These are phyloP conservation scores for Agapetus fuscipes DNA, from an alignment of 2,888 invertebrate genomes.

Conservation along the genomic window DNA sequence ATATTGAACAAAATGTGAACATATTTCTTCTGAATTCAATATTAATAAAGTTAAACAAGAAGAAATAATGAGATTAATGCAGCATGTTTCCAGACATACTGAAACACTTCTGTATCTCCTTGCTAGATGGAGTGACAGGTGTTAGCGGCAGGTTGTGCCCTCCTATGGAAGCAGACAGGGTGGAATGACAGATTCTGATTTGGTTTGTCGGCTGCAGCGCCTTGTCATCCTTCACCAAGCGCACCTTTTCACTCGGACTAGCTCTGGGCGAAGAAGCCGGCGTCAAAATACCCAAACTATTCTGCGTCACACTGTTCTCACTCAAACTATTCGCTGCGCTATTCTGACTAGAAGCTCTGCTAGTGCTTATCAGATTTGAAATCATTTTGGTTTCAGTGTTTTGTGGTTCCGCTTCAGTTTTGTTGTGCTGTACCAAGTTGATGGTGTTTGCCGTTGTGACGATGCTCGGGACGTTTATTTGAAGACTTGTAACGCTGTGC, in stretches of 20 bases:
- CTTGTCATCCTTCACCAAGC: conserved; percentile 8
- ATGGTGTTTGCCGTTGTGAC: conserved; percentile 5
- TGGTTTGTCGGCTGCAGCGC: background rate
- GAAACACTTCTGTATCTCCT: conserved; percentile 10
- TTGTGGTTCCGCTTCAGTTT: conserved; percentile 8
- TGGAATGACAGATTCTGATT: conserved; percentile 5
- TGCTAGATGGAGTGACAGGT: conserved; percentile 13
- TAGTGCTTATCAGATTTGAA: no score
- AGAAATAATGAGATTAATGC: conserved; percentile 5
- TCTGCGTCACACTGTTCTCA: conserved; percentile 25
- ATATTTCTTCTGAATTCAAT: background rate
- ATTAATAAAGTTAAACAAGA: background rate
- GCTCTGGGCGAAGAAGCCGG: conserved; percentile 39
- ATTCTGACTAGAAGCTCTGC: conserved; percentile 5
- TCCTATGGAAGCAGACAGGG: conserved; percentile 6
- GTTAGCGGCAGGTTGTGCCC: conserved; percentile 11
- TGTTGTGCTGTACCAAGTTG: conserved; percentile 8
- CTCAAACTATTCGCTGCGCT: background rate
- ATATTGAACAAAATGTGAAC: background rate
- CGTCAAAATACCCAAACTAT: conserved; percentile 38
- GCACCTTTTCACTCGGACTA: conserved; percentile 30
- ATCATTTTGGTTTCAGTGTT: conserved; percentile 2
- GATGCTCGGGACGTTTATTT: conserved; percentile 22
- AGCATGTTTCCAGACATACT: conserved; percentile 10
- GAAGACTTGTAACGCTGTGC: conserved; percentile 31